These are phyloP conservation scores for Carollia perspicillata DNA, from an alignment of 2,113 vertebrate species.

Conservation along the genomic window DNA sequence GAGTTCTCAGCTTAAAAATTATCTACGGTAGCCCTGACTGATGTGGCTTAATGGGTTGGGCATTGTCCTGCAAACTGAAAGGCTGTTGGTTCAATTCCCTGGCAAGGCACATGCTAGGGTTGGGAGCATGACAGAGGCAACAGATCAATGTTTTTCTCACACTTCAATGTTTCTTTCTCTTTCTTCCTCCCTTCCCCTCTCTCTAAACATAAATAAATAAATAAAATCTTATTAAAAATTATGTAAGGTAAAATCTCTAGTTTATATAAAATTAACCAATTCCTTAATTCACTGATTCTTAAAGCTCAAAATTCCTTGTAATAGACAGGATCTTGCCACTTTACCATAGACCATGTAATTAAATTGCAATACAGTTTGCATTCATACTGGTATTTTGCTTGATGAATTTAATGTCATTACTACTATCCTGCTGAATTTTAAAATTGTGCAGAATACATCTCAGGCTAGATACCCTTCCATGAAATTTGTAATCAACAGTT, in stretches of 20 bases:
- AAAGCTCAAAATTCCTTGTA: neutral
- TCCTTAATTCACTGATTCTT: slow-evolving; percentile 1
- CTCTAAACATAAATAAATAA: no score
- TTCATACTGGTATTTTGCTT: neutral
- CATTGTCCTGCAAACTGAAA: no score
- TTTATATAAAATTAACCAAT: slow-evolving; percentile 24
- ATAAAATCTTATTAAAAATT: neutral
- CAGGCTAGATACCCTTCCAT: neutral
- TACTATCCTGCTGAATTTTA: neutral
- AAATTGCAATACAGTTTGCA: neutral
- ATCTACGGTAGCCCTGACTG: neutral
- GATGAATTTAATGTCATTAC: neutral
- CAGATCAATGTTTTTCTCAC: no score
- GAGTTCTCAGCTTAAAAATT: slow-evolving; percentile 1
- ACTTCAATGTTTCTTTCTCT: no score
- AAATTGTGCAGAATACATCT: neutral
- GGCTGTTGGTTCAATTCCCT: no score
- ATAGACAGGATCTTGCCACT: neutral
- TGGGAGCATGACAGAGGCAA: no score
- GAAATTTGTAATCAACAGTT: neutral
- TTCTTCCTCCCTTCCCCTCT: no score
- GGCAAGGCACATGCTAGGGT: no score
- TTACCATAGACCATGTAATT: neutral
- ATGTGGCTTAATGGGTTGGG: no score
- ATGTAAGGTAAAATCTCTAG: neutral